Evolutionary conservation across 2,113 vertebrate species (phyloP).

Genomic region (Perccottus glenii): DNA sequence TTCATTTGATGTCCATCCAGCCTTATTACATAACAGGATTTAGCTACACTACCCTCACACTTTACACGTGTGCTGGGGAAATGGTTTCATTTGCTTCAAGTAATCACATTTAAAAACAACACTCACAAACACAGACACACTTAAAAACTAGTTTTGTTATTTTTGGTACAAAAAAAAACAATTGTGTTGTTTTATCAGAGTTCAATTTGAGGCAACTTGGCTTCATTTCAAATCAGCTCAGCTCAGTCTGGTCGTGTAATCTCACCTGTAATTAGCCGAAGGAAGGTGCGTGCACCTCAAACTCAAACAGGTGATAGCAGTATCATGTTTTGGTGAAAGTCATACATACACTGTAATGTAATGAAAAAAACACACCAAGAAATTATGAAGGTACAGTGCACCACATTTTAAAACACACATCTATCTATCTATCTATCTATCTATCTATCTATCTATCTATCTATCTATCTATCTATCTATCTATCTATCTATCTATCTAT

Average conservation of each 20-base stretch:
- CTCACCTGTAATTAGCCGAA: conserved; percentile 54
- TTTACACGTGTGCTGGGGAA: conserved; percentile 12
- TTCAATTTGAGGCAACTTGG: conserved; percentile 33
- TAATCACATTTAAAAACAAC: neutral
- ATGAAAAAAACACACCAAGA: too few species aligned
- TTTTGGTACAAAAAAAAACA: too few species aligned
- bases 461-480: too few species aligned
- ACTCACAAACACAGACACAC: neutral
- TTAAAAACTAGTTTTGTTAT: neutral
- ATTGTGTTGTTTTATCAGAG: too few species aligned
- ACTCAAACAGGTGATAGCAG: neutral
- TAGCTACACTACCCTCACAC: conserved; percentile 17
- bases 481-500: too few species aligned
- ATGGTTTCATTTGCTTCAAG: conserved; percentile 1
- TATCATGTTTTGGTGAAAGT: neutral
- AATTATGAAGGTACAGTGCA: too few species aligned
- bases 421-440: too few species aligned
- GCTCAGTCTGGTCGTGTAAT: conserved; percentile 61
- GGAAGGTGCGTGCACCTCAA: conserved; percentile 28
- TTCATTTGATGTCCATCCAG: neutral
- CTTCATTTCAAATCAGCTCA: conserved; percentile 47
- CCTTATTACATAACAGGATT: conserved; percentile 62
- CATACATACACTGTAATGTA: neutral
- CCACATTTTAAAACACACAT: too few species aligned
- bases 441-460: too few species aligned